Percentiles rank a stretch among this genome's conserved stretches.
phyloP scores from a whole-genome alignment of 2,797 vertebrate species.

The Tadarida brasiliensis region DNA sequence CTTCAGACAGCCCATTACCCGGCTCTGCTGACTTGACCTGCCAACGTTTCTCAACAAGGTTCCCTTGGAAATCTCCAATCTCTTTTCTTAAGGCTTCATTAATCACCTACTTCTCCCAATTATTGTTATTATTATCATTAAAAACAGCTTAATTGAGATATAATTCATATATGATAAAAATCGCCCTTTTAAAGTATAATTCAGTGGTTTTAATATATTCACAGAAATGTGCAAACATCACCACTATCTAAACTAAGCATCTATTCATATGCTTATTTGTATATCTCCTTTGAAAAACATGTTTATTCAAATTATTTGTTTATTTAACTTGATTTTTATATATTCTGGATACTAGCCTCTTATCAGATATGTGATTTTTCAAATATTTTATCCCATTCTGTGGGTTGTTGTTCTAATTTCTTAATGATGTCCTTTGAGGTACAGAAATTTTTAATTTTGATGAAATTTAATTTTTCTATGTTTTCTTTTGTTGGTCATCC shows the following conservation, averaged over 20 bases:
- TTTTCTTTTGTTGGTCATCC: background rate
- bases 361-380: background rate
- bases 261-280: background rate
- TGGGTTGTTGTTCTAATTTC: background rate
- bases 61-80: background rate
- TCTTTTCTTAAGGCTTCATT: background rate
- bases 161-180: background rate
- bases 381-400: background rate
- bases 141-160: background rate
- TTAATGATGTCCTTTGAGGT: background rate
- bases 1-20: background rate
- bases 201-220: background rate
- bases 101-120: background rate
- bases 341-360: background rate
- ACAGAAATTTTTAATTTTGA: background rate
- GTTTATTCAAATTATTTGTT: background rate
- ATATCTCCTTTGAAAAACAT: slow-evolving; percentile 13
- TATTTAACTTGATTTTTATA: background rate
- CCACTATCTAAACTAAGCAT: background rate
- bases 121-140: background rate
- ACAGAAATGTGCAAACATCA: background rate
- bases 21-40: background rate
- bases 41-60: background rate
- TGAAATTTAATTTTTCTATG: background rate
- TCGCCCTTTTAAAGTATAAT: background rate